Base-by-base conservation (phyloP, 1,140 invertebrate genomes). In the honey bee (Apis mellifera) region DNA sequence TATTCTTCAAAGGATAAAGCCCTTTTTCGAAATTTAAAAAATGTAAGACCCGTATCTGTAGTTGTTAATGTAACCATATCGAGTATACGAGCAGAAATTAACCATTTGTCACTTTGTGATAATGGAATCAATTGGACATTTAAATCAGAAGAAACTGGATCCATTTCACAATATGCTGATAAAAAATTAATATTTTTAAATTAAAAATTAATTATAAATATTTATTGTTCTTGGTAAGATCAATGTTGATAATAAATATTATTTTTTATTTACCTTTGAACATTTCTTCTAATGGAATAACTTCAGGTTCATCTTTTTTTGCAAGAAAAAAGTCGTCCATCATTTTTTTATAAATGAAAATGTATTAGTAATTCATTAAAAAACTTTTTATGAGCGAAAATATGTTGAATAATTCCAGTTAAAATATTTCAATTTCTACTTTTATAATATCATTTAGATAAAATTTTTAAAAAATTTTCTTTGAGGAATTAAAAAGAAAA, bases 101-200 rank as follows among this genome's bases (percentile, higher is more conserved):
- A 93, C 96, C 96, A 96, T 87, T 96, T 96, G 90, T 96, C 95
- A 75, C 95, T 94, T 86, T 96, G 95, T 0, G 95, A 94, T 32
- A 96, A 87, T 5, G 96, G 88, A 26, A 92, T 23, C 0, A 90
- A 72, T 0, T 88, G 54, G 8, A 87, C 62, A 1, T 80, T 81
- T 65, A 74, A 70, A 0, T 68, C 54, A 8, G 78, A 71, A 2
- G 90, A 90, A 23, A 91, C n/a, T 48, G 84, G 78, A 84, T 92
- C 89, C 85, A 91, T 81, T 54, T 79, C 60, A 64, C 90, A 92
- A 70, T 91, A 92, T 32, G 85, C 88, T 91, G 62, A 32, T 12
- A 42, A 75, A 59, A 68, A 54, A 48, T 55, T 64, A 65, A 75
- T 23, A 32, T 52, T 7, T 3, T 23, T 57, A 59, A 32, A 55